Evolutionary conservation across 2,888 invertebrate genomes (phyloP), one percentile per base, ranked within the genome.

Genomic region (Lasioglossum vierecki): DNA sequence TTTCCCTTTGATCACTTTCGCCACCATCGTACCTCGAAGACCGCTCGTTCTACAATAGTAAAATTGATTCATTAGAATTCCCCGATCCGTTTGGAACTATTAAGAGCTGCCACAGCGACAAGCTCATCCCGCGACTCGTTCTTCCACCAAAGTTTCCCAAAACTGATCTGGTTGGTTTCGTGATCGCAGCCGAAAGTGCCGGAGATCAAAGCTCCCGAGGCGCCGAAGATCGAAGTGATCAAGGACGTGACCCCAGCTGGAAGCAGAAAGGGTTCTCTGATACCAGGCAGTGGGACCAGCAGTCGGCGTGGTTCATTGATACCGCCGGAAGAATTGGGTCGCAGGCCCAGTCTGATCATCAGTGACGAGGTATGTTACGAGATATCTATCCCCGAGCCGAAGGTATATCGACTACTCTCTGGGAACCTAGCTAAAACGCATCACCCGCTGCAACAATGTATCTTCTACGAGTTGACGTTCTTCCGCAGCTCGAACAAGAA

Each of bases 271-370:
- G 96, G 97, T 39, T 98, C 98, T 0, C 95, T 98, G 89, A 97
- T 96, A 68, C 97, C 97, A 22, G 91, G 96, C 95, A 96, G 96
- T 80, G 96, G 96, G 60, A 95, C 96, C 74, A 96, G 96, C 76
- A 97, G 97, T 93, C 96, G 98, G 75, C 96, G 98, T 92, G 98
- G 98, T 83, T 98, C 98, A 76, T 96, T 98, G 84, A 97, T 98
- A 94, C 98, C 98, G 92, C 98, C 98, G 11, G 98, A 98, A 95
- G 97, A 97, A 95, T 97, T 97, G 95, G 97, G 97, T 93, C 97
- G 98, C 93, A 96, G 98, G 92, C 98, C 98, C 91, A 98, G 98
- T 92, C 96, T 99, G 91, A 98, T 99, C 93, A 98, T 99, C 94
- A 98, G 98, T 94, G 98, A 99, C 95, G 98, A 99, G 98, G 99